A percentile compares a stretch with the other conserved stretches of the same genome.
phyloP scores from a whole-genome alignment of 2,113 vertebrate genomes.

The Ascaphus truei region DNA sequence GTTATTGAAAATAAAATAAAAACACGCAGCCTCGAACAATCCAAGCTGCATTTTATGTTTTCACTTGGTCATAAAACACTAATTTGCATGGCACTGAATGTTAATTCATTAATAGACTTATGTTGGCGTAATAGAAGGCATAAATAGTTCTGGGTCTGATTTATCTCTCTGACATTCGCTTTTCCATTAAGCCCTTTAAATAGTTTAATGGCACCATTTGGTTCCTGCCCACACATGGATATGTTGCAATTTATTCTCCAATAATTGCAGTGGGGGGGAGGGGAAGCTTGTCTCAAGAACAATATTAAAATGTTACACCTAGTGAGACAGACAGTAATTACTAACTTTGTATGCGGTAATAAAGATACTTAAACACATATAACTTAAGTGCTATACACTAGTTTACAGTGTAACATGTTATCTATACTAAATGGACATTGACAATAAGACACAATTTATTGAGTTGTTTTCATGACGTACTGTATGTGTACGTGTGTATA shows the following conservation, averaged over 20 bases:
- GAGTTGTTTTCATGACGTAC: too few relatives aligned
- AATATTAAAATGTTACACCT: not conserved
- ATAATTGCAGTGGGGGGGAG: not conserved
- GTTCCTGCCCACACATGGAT: not conserved
- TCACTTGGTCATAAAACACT: constrained; percentile 20
- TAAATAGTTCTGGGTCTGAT: constrained; percentile 1
- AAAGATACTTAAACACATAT: not conserved
- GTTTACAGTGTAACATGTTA: too few relatives aligned
- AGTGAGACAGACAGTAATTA: not conserved
- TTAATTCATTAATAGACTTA: constrained; percentile 32
- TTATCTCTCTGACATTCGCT: constrained; percentile 23
- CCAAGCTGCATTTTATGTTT: not conserved
- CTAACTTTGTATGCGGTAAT: not conserved
- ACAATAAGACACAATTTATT: too few relatives aligned
- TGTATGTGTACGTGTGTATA: too few relatives aligned
- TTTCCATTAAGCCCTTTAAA: constrained; percentile 33
- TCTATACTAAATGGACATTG: too few relatives aligned
- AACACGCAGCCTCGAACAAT: not conserved
- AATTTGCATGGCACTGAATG: constrained; percentile 24
- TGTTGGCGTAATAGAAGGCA: constrained; percentile 6
- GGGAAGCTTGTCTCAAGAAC: not conserved
- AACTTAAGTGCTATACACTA: too few relatives aligned
- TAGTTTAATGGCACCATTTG: constrained; percentile 14
- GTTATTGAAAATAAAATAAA: constrained; percentile 5
- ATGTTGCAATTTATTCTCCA: not conserved